Evolutionary conservation across 2,797 vertebrate genomes (phyloP).

Genomic region (Pseudochromis fuscus): DNA sequence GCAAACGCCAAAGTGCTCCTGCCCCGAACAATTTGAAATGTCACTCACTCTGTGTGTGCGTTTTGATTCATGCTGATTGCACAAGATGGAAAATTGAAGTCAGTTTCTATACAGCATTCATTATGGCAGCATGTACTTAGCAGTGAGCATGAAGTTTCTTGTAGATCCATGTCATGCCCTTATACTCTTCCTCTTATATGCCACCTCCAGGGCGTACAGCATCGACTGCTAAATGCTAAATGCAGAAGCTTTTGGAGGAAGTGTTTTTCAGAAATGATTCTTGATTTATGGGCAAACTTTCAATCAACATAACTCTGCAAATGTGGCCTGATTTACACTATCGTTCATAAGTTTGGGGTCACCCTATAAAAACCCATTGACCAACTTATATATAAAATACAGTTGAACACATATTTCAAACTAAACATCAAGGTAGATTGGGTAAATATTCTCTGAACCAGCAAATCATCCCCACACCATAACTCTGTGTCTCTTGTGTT

Average conservation of each 20-base stretch:
- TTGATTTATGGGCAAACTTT: background rate
- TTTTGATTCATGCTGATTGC: conserved; percentile 38
- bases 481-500: too few relatives aligned
- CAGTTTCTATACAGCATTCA: conserved; percentile 28
- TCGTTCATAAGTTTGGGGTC: too few relatives aligned
- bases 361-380: too few relatives aligned
- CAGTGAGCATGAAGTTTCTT: conserved; percentile 30
- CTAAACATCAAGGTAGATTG: too few relatives aligned
- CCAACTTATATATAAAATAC: too few relatives aligned
- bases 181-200: background rate
- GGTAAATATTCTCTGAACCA: too few relatives aligned
- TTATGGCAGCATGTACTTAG: conserved; percentile 23
- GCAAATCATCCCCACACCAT: too few relatives aligned
- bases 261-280: background rate
- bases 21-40: conserved; percentile 31
- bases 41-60: conserved; percentile 27
- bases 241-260: too few relatives aligned
- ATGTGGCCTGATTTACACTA: background rate
- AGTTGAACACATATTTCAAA: too few relatives aligned
- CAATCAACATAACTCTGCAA: background rate
- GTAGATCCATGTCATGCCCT: background rate
- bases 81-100: conserved; percentile 30
- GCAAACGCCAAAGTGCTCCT: background rate
- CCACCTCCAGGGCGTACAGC: background rate
- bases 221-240: too few relatives aligned